phyloP scores from a whole-genome alignment of 2,113 vertebrate species.

The Pterocles gutturalis region DNA sequence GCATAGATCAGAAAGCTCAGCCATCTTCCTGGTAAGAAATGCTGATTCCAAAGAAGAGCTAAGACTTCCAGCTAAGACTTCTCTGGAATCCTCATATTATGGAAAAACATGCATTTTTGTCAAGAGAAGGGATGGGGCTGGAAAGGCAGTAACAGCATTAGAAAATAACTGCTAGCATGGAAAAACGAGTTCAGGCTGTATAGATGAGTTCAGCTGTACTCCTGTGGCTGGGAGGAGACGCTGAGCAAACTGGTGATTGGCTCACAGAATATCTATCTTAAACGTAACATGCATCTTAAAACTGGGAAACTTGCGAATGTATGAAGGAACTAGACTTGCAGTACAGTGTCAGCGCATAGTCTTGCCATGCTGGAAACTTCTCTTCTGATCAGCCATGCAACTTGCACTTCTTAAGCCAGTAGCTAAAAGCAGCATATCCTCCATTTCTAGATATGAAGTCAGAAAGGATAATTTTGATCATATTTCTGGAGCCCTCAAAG shows the following conservation, averaged over 20 bases:
- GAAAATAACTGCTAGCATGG: slow-evolving; percentile 55
- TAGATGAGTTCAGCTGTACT: slow-evolving; percentile 20
- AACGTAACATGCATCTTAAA: background rate
- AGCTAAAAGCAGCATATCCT: background rate
- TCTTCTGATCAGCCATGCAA: background rate
- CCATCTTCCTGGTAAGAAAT: slow-evolving; percentile 57
- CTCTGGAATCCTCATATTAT: slow-evolving; percentile 37
- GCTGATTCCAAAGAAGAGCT: slow-evolving; percentile 68
- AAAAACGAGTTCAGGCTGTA: slow-evolving; percentile 54
- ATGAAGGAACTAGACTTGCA: background rate
- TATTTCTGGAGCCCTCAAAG: background rate
- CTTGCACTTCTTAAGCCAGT: background rate
- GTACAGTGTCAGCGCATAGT: background rate
- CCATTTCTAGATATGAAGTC: background rate
- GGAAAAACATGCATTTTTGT: slow-evolving; percentile 66
- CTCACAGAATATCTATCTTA: background rate
- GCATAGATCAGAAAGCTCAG: slow-evolving; percentile 41
- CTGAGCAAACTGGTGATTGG: slow-evolving; percentile 6
- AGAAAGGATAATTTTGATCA: background rate
- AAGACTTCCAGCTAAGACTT: slow-evolving; percentile 7
- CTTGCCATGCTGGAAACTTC: background rate
- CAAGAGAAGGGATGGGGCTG: background rate
- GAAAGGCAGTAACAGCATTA: slow-evolving; percentile 52
- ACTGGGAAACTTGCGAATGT: background rate
- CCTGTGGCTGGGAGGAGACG: slow-evolving; percentile 41